phyloP scores from a whole-genome alignment of 2,888 invertebrate genomes.

The Protophormia terraenovae region DNA sequence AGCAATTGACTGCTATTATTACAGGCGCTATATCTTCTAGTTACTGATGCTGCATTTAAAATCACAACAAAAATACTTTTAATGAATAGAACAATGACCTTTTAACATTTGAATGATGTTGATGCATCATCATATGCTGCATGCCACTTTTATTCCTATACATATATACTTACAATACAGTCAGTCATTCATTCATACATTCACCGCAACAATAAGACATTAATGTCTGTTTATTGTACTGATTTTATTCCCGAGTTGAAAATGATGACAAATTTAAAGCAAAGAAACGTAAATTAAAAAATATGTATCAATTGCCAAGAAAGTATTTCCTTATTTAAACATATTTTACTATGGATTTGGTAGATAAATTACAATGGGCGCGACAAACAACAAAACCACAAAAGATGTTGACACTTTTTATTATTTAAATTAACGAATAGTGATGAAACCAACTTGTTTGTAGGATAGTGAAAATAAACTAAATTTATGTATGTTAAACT shows the following conservation, averaged over 20 bases:
- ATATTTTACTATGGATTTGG: neutral
- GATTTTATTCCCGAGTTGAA: neutral
- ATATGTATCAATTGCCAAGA: constrained; percentile 11
- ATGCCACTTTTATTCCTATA: neutral
- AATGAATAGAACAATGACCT: constrained; percentile 74
- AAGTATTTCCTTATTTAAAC: constrained; percentile 27
- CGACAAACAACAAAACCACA: neutral
- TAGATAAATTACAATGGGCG: neutral
- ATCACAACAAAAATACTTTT: constrained; percentile 69
- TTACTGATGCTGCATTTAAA: constrained; percentile 58
- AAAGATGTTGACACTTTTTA: neutral
- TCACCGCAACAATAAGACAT: neutral
- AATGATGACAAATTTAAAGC: constrained; percentile 32
- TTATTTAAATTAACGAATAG: too few relatives aligned
- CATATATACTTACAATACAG: neutral
- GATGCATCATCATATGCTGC: constrained; percentile 46
- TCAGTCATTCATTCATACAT: neutral
- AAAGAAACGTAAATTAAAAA: constrained; percentile 11
- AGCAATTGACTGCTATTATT: neutral
- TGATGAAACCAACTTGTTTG: too few relatives aligned
- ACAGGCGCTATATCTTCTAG: neutral
- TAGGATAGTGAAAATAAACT: too few relatives aligned
- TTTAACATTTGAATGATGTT: constrained; percentile 52
- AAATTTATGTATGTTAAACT: too few relatives aligned
- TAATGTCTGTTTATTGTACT: neutral